phyloP scores from a whole-genome alignment of 2,888 invertebrate genomes.

The Lepidochrysops patricia region DNA sequence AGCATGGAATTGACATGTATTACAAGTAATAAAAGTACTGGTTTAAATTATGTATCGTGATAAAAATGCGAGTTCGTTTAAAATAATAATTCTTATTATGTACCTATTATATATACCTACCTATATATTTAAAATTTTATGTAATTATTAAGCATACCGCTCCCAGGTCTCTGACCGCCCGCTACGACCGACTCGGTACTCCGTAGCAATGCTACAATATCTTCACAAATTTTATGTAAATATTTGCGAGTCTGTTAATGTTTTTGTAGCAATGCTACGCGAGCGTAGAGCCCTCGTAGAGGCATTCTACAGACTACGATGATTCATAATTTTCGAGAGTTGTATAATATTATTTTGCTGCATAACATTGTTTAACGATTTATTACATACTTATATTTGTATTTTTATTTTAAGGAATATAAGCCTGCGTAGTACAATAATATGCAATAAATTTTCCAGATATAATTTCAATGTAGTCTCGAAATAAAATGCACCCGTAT shows the following conservation, averaged over 20 bases:
- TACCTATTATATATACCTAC: no score
- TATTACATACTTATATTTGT: no score
- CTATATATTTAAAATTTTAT: no score
- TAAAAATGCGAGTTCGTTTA: background rate
- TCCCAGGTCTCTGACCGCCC: background rate
- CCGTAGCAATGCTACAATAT: background rate
- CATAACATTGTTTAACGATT: no score
- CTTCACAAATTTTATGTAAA: no score
- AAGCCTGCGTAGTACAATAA: no score
- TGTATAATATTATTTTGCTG: no score
- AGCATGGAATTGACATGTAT: background rate
- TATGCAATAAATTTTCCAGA: background rate
- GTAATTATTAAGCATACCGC: no score
- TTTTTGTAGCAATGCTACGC: background rate
- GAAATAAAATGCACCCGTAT: slow-evolving; percentile 15
- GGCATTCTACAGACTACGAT: background rate
- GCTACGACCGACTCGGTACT: background rate
- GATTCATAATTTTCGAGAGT: no score
- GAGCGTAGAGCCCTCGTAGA: background rate
- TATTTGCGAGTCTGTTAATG: no score
- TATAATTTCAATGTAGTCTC: background rate
- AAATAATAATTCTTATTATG: background rate
- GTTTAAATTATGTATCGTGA: background rate
- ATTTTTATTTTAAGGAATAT: no score
- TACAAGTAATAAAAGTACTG: background rate